Conservation (phyloP, 2,888 invertebrate genomes). For the Apodemia duryi region DNA sequence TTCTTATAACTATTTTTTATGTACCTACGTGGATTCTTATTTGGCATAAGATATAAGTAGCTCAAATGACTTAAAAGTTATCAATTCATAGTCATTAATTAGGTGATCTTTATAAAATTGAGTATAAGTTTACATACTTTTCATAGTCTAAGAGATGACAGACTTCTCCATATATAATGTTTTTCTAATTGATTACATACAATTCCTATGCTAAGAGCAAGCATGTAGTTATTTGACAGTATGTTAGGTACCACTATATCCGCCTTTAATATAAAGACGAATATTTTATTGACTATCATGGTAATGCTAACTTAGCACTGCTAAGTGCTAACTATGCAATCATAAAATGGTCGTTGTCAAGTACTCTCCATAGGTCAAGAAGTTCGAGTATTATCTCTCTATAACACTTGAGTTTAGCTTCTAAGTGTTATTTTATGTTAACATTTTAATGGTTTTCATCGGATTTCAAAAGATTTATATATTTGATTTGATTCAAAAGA, state of each 20-base stretch:
- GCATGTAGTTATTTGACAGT: not conserved
- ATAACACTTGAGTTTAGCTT: not conserved
- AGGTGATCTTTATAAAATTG: not conserved
- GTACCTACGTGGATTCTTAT: too few species aligned
- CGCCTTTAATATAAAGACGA: conserved; percentile 10
- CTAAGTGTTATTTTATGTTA: not conserved
- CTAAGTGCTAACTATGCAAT: conserved; percentile 8
- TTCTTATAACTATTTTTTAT: too few species aligned
- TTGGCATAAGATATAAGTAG: not conserved
- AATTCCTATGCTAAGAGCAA: not conserved
- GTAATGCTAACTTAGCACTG: conserved; percentile 5
- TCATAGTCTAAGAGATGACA: not conserved
- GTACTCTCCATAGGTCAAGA: conserved; percentile 10
- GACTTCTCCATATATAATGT: not conserved
- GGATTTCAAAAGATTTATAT: not conserved
- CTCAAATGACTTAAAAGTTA: not conserved
- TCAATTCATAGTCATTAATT: not conserved
- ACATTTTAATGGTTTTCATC: not conserved
- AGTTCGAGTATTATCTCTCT: conserved; percentile 1
- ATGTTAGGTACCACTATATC: not conserved
- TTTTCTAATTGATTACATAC: not conserved
- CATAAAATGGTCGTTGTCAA: conserved; percentile 7
- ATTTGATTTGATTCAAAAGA: not conserved
- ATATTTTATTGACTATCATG: conserved; percentile 1
- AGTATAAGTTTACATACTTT: not conserved